Conservation (phyloP, 2,888 invertebrate species). For the Pyrgus malvae region DNA sequence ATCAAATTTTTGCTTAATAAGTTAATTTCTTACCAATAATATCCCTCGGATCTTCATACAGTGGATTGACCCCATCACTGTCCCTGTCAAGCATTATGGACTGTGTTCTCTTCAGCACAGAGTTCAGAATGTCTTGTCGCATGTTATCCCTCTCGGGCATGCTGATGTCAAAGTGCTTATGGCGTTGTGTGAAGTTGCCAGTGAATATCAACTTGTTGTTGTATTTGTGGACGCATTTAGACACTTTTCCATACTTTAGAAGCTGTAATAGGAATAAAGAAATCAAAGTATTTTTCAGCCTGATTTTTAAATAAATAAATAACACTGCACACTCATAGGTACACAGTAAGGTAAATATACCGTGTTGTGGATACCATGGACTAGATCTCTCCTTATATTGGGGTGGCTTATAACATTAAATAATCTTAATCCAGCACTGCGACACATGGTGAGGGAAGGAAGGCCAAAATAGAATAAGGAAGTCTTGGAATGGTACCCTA, state of each 20-base stretch:
- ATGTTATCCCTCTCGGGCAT: slow-evolving; percentile 51
- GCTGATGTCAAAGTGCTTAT: slow-evolving; percentile 52
- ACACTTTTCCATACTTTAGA: slow-evolving; percentile 40
- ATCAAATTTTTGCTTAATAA: not conserved
- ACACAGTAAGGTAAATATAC: too few relatives aligned
- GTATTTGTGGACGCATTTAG: slow-evolving; percentile 36
- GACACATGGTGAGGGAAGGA: too few relatives aligned
- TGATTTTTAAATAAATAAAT: not conserved
- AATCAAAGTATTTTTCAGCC: not conserved
- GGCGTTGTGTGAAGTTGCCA: slow-evolving; percentile 58
- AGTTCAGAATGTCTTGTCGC: slow-evolving; percentile 60
- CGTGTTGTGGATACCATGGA: too few relatives aligned
- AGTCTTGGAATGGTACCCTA: too few relatives aligned
- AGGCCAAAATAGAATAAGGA: too few relatives aligned
- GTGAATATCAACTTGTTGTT: slow-evolving; percentile 54
- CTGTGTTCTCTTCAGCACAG: slow-evolving; percentile 59
- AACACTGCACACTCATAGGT: too few relatives aligned
- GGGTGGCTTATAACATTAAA: too few relatives aligned
- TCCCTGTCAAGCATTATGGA: slow-evolving; percentile 46
- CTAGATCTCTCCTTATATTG: too few relatives aligned
- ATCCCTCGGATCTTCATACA: slow-evolving; percentile 74
- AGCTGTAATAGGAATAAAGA: slow-evolving; percentile 1
- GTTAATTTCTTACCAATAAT: slow-evolving; percentile 52
- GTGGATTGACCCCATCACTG: slow-evolving; percentile 49
- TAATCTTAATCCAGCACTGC: too few relatives aligned